phyloP scores from a whole-genome alignment of 2,797 vertebrate species.

The Onychomys arenicola region DNA sequence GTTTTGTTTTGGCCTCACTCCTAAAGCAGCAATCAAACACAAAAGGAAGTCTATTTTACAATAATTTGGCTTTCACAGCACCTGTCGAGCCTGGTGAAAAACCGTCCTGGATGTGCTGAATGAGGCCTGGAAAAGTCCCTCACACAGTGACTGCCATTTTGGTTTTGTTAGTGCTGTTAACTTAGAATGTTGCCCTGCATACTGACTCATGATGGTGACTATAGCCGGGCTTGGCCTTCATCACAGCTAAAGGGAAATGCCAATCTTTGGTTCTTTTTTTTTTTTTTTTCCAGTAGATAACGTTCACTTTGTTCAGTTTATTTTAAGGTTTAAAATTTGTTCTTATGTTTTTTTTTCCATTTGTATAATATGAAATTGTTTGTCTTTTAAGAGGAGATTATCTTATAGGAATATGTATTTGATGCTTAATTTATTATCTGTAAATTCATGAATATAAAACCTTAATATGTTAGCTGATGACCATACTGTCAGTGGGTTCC shows the following conservation, averaged over 20 bases:
- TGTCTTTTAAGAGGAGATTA: conserved; percentile 51
- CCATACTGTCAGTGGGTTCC: not conserved
- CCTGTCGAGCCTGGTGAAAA: conserved; percentile 64
- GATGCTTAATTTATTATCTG: conserved; percentile 77
- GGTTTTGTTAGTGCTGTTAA: not conserved
- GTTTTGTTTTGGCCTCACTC: not conserved
- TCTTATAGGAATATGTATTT: conserved; percentile 62
- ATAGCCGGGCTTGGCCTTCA: conserved; percentile 49
- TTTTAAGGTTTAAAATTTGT: conserved; percentile 71
- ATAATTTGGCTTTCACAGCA: conserved; percentile 72
- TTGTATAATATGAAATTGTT: conserved; percentile 45
- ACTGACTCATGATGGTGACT: conserved; percentile 43
- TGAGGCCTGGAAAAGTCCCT: conserved; percentile 60
- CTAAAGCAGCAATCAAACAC: conserved; percentile 74
- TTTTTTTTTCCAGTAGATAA: conserved; percentile 74
- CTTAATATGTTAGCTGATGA: conserved; percentile 49
- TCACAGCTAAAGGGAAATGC: not conserved
- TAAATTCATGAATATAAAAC: conserved; percentile 71
- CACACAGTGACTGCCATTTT: conserved; percentile 4
- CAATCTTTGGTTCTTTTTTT: conserved; percentile 54
- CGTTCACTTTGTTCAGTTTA: conserved; percentile 42
- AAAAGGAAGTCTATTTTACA: conserved; percentile 58
- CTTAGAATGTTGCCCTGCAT: conserved; percentile 66
- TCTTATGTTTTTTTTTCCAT: conserved; percentile 56
- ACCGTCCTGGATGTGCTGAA: conserved; percentile 51